A percentile compares a stretch with the other conserved stretches of the same genome.
Evolutionary conservation across 2,797 vertebrate genomes (phyloP).

Genomic region (Avahi laniger): DNA sequence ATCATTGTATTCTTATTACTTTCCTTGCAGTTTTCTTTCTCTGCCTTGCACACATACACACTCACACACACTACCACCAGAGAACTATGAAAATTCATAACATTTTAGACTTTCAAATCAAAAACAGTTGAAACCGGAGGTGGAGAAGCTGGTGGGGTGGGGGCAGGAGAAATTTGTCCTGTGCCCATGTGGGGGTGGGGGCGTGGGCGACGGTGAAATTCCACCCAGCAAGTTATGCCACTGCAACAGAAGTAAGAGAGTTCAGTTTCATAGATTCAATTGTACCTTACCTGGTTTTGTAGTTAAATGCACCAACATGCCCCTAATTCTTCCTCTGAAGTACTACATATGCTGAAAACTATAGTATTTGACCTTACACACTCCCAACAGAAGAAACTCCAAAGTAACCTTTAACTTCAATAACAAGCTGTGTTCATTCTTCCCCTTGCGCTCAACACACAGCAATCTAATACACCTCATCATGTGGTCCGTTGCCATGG

Average conservation of each 20-base stretch:
- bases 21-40: slow-evolving; percentile 10
- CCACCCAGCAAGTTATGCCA: slow-evolving; percentile 64
- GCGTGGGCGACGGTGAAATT: slow-evolving; percentile 66
- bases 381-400: slow-evolving; percentile 77
- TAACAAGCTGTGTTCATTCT: slow-evolving; percentile 87
- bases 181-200: slow-evolving; percentile 38
- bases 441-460: slow-evolving; percentile 87
- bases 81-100: background rate
- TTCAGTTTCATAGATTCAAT: slow-evolving; percentile 45
- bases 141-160: background rate
- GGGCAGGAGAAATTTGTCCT: slow-evolving; percentile 8
- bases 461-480: slow-evolving; percentile 98
- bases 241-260: background rate
- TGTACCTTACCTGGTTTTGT: slow-evolving; percentile 84
- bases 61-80: background rate
- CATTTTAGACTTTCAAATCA: slow-evolving; percentile 13
- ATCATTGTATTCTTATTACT: background rate
- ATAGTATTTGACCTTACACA: slow-evolving; percentile 78
- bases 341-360: slow-evolving; percentile 68
- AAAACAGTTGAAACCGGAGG: slow-evolving; percentile 11
- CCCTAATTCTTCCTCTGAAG: slow-evolving; percentile 73
- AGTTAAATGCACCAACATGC: slow-evolving; percentile 69
- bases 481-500: slow-evolving; percentile 98
- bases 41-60: background rate
- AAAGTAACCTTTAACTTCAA: slow-evolving; percentile 86